Base-by-base conservation (phyloP, 2,113 vertebrate species). In the Callionymus lyra region DNA sequence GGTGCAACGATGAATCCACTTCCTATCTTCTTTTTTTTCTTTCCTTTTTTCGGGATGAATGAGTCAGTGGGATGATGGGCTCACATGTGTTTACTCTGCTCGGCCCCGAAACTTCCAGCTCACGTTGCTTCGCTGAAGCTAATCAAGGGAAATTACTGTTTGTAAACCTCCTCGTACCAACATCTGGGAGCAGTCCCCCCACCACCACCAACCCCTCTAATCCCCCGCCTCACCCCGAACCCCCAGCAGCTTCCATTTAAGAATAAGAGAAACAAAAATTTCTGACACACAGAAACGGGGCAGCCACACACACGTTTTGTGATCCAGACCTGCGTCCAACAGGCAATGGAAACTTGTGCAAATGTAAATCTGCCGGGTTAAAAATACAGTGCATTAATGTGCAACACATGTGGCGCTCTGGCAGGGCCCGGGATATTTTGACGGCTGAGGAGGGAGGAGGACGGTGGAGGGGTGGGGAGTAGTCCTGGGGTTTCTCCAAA, bases 281-380 rank as follows among this genome's bases (percentile, higher is more conserved):
- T n/a, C n/a, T 44, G 44, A 56, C 34, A 51, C 53, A 54, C 36
- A 59, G 59, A 63, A 41, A 33, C 59, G 56, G 43, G n/a, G 18
- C 50, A 50, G 55, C 38, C 49, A 41, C 44, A 34, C 39, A 21
- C 33, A 16, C 41, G 14, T 50, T 43, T 42, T 40, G 38, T 35
- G 62, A 47, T 48, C 56, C 68, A 56, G 14, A 21, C 35, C 70
- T 73, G 58, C 59, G 63, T 61, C 56, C 65, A 74, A 67, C 72
- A 81, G 83, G 79, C 81, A 83, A 85, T 87, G 85, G 85, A 87
- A 86, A 86, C 67, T 83, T 84, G 72, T 80, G 82, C 79, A 84
- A 84, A 87, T 83, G 81, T 82, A 83, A 85, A 85, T 85, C 74
- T 75, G 74, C 77, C 72, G 69, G 74, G 83, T 84, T 87, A 86